A percentile compares a stretch with the other conserved stretches of the same genome.
These are phyloP conservation scores for Steinernema hermaphroditum DNA, from an alignment of 2,888 invertebrate species.

Conservation along the genomic window DNA sequence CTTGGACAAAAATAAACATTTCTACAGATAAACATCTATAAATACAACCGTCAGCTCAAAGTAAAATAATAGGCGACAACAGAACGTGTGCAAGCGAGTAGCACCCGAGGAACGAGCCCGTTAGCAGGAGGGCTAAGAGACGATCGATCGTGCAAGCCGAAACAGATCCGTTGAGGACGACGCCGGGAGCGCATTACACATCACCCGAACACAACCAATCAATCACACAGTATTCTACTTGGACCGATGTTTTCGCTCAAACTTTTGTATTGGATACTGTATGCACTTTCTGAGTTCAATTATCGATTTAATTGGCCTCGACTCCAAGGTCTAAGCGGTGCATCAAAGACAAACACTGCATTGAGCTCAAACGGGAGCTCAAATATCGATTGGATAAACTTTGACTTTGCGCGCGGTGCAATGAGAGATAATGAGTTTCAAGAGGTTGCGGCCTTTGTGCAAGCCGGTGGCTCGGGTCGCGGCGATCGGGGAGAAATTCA, in stretches of 20 bases:
- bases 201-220: neutral
- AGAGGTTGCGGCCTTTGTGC: constrained; percentile 24
- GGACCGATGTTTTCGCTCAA: no score
- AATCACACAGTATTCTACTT: neutral
- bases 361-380: neutral
- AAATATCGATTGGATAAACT: constrained; percentile 22
- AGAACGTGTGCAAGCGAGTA: no score
- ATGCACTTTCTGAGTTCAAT: no score
- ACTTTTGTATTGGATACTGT: no score
- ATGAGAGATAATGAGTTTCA: constrained; percentile 15
- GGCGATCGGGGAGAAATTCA: constrained; percentile 2
- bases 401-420: neutral
- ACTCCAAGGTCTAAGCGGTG: neutral
- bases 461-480: neutral
- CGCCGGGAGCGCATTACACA: constrained; percentile 7
- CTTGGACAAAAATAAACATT: no score
- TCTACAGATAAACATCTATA: no score
- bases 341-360: neutral
- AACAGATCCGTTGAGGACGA: constrained; percentile 5
- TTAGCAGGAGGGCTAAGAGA: neutral
- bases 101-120: no score
- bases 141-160: constrained; percentile 8
- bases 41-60: no score
- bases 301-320: neutral
- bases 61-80: no score